phyloP scores from a whole-genome alignment of 2,888 invertebrate species.

The Nycteola revayana region DNA sequence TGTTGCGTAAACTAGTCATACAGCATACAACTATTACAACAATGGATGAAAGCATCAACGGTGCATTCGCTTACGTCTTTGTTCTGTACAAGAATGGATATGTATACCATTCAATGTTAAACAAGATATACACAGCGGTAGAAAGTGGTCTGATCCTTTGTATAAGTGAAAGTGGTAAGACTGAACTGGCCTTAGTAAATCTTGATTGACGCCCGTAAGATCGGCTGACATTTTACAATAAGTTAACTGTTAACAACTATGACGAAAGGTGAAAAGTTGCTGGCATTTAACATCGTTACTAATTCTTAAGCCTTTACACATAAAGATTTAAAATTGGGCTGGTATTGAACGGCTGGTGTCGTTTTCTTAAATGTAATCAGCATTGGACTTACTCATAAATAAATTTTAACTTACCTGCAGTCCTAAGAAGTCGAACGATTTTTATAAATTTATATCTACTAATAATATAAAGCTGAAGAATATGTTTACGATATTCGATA shows the following conservation, averaged over 20 bases:
- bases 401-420: no score
- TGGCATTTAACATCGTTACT: conserved; percentile 1
- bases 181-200: conserved; percentile 27
- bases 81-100: conserved; percentile 20
- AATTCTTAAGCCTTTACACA: no score
- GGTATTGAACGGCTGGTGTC: no score
- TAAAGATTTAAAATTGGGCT: no score
- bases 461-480: no score
- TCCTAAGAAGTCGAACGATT: no score
- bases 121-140: conserved; percentile 39
- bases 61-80: conserved; percentile 12
- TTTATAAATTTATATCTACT: no score
- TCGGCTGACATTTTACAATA: conserved; percentile 37
- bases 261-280: conserved; percentile 17
- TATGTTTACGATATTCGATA: no score
- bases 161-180: conserved; percentile 56
- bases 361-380: no score
- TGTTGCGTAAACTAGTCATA: conserved; percentile 23
- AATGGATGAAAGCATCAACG: conserved; percentile 34
- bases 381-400: no score
- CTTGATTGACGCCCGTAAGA: conserved; percentile 49
- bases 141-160: conserved; percentile 68
- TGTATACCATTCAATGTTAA: conserved; percentile 53
- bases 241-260: conserved; percentile 25
- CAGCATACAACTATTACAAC: no score